Evolutionary conservation across 2,888 invertebrate genomes (phyloP).

Genomic region (Toxonevra muliebris): DNA sequence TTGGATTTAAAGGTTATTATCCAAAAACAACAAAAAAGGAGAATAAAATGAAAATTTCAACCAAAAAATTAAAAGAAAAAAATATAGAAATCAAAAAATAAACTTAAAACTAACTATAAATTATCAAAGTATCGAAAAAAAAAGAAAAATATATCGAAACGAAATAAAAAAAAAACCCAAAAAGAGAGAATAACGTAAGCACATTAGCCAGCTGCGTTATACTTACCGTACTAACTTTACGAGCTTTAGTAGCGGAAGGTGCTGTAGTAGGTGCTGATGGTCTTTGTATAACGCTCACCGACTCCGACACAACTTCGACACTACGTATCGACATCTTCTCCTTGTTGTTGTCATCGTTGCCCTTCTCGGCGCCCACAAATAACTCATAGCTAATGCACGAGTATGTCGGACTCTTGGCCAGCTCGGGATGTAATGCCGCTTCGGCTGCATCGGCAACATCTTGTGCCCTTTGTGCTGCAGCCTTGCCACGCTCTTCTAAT

Average conservation of each 20-base stretch:
- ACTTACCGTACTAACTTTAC: conserved; percentile 95
- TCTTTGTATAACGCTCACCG: conserved; percentile 82
- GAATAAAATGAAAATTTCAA: conserved; percentile 35
- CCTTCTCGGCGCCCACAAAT: conserved; percentile 88
- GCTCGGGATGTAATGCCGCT: conserved; percentile 69
- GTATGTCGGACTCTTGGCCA: conserved; percentile 90
- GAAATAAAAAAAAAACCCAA: conserved; percentile 33
- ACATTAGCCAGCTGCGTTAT: conserved; percentile 62
- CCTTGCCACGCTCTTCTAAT: conserved; percentile 68
- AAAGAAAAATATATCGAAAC: conserved; percentile 29
- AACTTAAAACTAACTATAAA: no score
- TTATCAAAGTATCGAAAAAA: no score
- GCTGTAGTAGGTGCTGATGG: conserved; percentile 67
- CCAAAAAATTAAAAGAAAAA: conserved; percentile 28
- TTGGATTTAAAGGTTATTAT: conserved; percentile 6
- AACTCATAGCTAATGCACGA: conserved; percentile 93
- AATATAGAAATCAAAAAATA: conserved; percentile 32
- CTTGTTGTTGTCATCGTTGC: conserved; percentile 89
- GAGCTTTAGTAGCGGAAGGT: conserved; percentile 71
- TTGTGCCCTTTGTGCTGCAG: conserved; percentile 72
- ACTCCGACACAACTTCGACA: conserved; percentile 88
- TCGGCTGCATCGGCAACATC: conserved; percentile 63
- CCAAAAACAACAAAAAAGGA: conserved; percentile 38
- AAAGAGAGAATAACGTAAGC: conserved; percentile 48
- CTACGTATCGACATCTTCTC: conserved; percentile 92